Evolutionary conservation across 2,888 invertebrate species (phyloP).

Genomic region (Drosophila neutralis): DNA sequence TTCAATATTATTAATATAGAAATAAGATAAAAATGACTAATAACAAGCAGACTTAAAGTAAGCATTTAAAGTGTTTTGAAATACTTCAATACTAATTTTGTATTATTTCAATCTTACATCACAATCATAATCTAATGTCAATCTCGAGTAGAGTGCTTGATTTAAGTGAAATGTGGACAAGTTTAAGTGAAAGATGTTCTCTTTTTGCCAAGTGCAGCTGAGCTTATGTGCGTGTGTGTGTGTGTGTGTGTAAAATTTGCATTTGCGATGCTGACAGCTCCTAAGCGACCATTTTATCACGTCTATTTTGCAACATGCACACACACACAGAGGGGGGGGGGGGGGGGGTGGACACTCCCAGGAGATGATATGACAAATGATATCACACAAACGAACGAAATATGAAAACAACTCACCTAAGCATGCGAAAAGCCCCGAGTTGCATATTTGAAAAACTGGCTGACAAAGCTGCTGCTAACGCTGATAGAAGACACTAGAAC

Average conservation of each 20-base stretch:
- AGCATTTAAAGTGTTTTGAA: too few relatives aligned
- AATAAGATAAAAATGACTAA: background rate
- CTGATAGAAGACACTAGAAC: background rate
- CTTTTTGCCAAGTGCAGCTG: background rate
- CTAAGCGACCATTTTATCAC: conserved; percentile 79
- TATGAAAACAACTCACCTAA: conserved; percentile 36
- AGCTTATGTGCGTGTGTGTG: conserved; percentile 7
- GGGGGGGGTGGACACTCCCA: conserved; percentile 16
- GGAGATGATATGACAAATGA: conserved; percentile 67
- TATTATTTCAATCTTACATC: background rate
- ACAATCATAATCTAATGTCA: background rate
- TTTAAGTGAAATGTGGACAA: background rate
- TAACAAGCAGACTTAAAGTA: background rate
- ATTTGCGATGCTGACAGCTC: conserved; percentile 65
- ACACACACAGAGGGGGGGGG: background rate
- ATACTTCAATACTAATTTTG: too few relatives aligned
- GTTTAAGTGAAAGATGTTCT: background rate
- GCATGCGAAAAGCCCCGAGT: conserved; percentile 27
- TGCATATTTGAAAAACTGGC: conserved; percentile 7
- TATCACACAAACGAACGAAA: conserved; percentile 52
- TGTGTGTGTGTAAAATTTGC: conserved; percentile 49
- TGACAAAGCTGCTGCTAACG: background rate
- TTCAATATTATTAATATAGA: background rate
- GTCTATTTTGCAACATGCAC: conserved; percentile 63
- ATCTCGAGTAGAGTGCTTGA: background rate